Evolutionary conservation across 2,888 invertebrate genomes (phyloP), one percentile per base, ranked within the genome.

Genomic region (Meteorus colon): DNA sequence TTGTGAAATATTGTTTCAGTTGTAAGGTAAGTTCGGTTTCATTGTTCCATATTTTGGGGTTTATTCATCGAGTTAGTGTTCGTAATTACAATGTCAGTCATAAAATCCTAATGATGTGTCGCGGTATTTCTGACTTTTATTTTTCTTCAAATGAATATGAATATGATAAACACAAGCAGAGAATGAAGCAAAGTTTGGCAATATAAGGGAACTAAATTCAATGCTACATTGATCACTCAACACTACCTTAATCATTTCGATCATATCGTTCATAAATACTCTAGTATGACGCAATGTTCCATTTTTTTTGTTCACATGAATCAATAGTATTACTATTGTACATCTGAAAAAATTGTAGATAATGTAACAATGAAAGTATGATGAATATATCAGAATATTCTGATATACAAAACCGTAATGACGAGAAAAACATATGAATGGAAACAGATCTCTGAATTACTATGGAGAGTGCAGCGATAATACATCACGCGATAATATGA

Each of bases 21-120:
- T 62, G 34, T 65, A 87, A 89, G 89, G 89, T 89, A 89, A 89
- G 89, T 89, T 82, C 75, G 66, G 29, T 63, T 78, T 76, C 78
- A 78, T 77, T 77, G 79, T 82, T 81, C 77, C 79, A 81, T 70
- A 77, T 73, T 79, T 78, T 24, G 66, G 67, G 67, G 66, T 62
- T 77, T 77, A 79, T 77, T 79, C n/a, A 81, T 82, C 74, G 55
- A 78, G 81, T 81, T 81, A 78, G 76, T 78, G 77, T 78, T 79
- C 77, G 73, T 74, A 79, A 74, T 79, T 78, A 78, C 24, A 78
- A 82, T 78, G 81, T 80, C 82, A 83, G 83, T 83, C 82, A 83
- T 83, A 80, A 83, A 82, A 77, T 84, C 82, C 81, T 82, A 82
- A 83, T 77, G 66, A 73, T 76, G 72, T 73, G 6, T 12, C 4